phyloP scores from a whole-genome alignment of 2,113 vertebrate species.

The Thamnophis sirtalis region DNA sequence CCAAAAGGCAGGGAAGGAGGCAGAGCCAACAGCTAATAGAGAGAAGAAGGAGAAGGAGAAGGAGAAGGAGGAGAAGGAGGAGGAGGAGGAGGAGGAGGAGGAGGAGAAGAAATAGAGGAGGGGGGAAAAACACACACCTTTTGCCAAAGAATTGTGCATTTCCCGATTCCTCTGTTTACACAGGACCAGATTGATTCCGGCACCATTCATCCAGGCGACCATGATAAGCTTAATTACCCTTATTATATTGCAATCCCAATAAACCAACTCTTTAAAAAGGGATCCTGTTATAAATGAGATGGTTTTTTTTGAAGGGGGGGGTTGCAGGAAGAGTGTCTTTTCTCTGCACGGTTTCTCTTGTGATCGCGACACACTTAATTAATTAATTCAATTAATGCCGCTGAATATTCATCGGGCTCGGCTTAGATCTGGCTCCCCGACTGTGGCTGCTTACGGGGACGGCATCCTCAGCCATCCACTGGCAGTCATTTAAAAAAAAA shows the following conservation, averaged over 20 bases:
- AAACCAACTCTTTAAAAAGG: constrained; percentile 44
- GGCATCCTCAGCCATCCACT: constrained; percentile 9
- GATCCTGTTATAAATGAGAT: neutral
- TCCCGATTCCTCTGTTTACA: constrained; percentile 53
- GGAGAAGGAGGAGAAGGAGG: no score
- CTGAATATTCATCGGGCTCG: constrained; percentile 28
- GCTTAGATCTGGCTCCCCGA: constrained; percentile 24
- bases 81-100: no score
- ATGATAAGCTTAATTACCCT: constrained; percentile 43
- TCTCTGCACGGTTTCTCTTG: neutral
- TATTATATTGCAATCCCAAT: constrained; percentile 46
- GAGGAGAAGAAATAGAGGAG: neutral
- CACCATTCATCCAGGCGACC: constrained; percentile 44
- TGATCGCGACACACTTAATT: neutral
- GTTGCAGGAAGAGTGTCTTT: fast-evolving
- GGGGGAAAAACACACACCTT: neutral
- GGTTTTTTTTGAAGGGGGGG: no score
- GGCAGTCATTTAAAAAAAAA: neutral
- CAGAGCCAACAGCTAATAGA: neutral
- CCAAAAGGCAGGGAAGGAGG: neutral
- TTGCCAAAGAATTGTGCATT: constrained; percentile 51
- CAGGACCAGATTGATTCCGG: constrained; percentile 42
- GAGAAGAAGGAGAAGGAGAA: no score
- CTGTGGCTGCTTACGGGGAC: constrained; percentile 12
- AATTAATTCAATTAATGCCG: constrained; percentile 6